These are phyloP conservation scores for Stenodera caucasica DNA, from an alignment of 2,888 invertebrate genomes.

Conservation along the genomic window DNA sequence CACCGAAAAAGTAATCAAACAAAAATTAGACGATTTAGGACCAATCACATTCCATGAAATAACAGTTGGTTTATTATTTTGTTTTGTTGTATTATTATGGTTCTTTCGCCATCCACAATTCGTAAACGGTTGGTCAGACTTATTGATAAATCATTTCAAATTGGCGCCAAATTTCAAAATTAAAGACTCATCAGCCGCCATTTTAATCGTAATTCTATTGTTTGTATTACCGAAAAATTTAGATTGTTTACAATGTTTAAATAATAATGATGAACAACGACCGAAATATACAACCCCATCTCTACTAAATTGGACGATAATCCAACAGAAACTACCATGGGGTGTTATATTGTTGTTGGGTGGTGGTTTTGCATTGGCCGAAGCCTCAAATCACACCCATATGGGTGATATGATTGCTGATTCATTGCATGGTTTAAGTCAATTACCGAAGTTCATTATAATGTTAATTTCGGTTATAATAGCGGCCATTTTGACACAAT, in stretches of 20 bases:
- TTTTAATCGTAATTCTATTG: conserved; percentile 58
- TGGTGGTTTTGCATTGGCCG: conserved; percentile 90
- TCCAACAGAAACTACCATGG: conserved; percentile 88
- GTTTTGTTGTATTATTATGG: not conserved
- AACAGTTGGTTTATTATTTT: not conserved
- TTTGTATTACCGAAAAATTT: conserved; percentile 83
- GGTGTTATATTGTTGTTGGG: conserved; percentile 84
- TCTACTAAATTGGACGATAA: conserved; percentile 80
- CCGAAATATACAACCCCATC: conserved; percentile 68
- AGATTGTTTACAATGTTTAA: conserved; percentile 72
- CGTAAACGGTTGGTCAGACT: conserved; percentile 71
- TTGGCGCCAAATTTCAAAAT: conserved; percentile 54
- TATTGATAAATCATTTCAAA: conserved; percentile 59
- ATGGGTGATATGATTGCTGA: conserved; percentile 76
- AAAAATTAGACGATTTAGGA: not conserved
- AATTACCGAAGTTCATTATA: conserved; percentile 66
- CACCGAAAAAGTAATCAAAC: not conserved
- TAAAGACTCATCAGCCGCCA: conserved; percentile 80
- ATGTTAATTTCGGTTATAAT: conserved; percentile 76
- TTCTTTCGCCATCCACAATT: not conserved
- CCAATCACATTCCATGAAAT: not conserved
- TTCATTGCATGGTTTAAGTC: conserved; percentile 67
- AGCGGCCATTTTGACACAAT: conserved; percentile 83
- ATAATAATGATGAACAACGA: conserved; percentile 58
- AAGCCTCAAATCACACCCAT: conserved; percentile 70